phyloP scores from a whole-genome alignment of 2,797 vertebrate genomes.

The Chaenodraco wilsoni region DNA sequence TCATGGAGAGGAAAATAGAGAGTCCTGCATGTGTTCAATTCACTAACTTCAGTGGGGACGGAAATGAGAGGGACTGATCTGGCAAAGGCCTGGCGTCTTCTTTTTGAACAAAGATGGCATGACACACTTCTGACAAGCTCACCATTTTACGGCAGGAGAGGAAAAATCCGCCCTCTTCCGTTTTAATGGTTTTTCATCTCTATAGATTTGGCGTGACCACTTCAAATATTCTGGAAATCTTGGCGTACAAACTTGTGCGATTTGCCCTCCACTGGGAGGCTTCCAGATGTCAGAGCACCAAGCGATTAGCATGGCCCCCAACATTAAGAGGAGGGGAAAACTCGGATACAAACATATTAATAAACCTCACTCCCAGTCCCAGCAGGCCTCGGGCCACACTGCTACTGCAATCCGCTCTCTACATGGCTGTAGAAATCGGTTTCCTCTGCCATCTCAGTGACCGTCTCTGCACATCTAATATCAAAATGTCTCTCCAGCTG shows the following conservation, averaged over 20 bases:
- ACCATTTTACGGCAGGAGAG: constrained; percentile 42
- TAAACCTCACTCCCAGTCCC: constrained; percentile 63
- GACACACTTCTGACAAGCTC: constrained; percentile 70
- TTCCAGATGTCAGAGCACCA: constrained; percentile 79
- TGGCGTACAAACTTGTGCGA: constrained; percentile 61
- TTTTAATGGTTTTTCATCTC: constrained; percentile 78
- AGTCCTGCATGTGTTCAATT: constrained; percentile 56
- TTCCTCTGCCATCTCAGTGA: constrained; percentile 72
- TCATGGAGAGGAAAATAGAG: background rate
- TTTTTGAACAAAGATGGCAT: constrained; percentile 65
- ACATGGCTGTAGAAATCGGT: constrained; percentile 75
- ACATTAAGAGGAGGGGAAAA: constrained; percentile 71
- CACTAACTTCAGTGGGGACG: constrained; percentile 62
- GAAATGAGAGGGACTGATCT: constrained; percentile 63
- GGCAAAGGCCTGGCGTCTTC: constrained; percentile 33
- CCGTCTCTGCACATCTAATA: constrained; percentile 70
- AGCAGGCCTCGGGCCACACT: constrained; percentile 59
- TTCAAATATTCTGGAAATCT: constrained; percentile 75
- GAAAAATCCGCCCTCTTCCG: constrained; percentile 47
- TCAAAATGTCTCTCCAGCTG: constrained; percentile 69
- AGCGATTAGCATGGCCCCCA: constrained; percentile 79
- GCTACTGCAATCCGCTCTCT: constrained; percentile 66
- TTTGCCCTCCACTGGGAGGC: constrained; percentile 74
- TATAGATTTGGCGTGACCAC: constrained; percentile 79
- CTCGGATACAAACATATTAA: constrained; percentile 77